phyloP scores from a whole-genome alignment of 2,888 invertebrate species.

The Lysandra bellargus region DNA sequence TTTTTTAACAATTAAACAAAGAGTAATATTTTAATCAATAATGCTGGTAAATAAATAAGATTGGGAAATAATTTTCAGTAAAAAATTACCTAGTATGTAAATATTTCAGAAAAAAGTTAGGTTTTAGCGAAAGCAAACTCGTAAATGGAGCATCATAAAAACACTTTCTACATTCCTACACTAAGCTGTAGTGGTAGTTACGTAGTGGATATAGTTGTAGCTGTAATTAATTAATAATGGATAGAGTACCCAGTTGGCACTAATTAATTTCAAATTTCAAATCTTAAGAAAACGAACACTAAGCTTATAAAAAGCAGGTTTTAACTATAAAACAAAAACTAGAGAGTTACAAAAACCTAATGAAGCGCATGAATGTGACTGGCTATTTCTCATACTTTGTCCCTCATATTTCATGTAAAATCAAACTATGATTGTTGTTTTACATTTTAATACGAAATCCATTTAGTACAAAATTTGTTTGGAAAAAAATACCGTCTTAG shows the following conservation, averaged over 20 bases:
- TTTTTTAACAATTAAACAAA: neutral
- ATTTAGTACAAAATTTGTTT: too few species aligned
- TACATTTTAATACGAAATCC: neutral
- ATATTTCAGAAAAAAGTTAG: neutral
- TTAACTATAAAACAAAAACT: neutral
- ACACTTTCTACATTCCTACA: constrained; percentile 14
- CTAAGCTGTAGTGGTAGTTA: constrained; percentile 7
- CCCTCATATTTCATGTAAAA: constrained; percentile 2
- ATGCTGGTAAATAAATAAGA: neutral
- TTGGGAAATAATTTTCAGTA: neutral
- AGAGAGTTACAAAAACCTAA: neutral
- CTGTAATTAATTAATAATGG: neutral
- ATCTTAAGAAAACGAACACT: neutral
- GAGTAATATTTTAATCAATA: neutral
- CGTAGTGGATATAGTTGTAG: constrained; percentile 16
- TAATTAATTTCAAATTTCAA: neutral
- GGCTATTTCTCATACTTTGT: constrained; percentile 1
- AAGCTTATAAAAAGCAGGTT: neutral
- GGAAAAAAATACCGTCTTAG: too few species aligned
- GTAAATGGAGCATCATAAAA: neutral
- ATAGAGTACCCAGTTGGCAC: neutral
- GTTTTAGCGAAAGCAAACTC: neutral
- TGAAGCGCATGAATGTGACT: neutral
- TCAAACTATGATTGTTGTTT: neutral
- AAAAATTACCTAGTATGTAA: neutral